Percentiles rank a stretch among this genome's conserved stretches.
phyloP scores from a whole-genome alignment of 2,888 invertebrate species.

The Dendrolimus pini region DNA sequence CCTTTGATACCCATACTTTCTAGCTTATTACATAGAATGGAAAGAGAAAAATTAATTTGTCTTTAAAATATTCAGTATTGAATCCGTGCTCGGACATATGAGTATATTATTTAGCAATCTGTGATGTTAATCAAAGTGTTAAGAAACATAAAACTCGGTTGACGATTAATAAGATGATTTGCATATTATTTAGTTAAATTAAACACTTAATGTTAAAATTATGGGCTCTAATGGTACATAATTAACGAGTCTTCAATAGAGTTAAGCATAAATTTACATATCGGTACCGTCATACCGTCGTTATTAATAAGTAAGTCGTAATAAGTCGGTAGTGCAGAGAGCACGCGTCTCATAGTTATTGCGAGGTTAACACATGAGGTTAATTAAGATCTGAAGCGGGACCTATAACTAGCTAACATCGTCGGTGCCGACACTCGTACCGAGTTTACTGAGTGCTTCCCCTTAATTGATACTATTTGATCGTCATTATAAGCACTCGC shows the following conservation, averaged over 20 bases:
- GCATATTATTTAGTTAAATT: constrained; percentile 21
- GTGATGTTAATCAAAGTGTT: too few relatives aligned
- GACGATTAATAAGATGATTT: not conserved
- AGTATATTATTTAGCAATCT: too few relatives aligned
- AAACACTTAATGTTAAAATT: constrained; percentile 31
- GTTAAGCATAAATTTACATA: constrained; percentile 62
- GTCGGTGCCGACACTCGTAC: constrained; percentile 42
- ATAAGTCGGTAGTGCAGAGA: constrained; percentile 40
- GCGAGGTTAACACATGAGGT: constrained; percentile 70
- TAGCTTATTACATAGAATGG: too few relatives aligned
- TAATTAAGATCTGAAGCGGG: constrained; percentile 68
- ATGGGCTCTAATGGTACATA: constrained; percentile 31
- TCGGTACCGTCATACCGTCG: constrained; percentile 40
- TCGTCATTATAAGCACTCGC: constrained; percentile 52
- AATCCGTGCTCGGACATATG: too few relatives aligned
- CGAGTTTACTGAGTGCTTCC: constrained; percentile 51
- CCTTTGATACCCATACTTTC: too few relatives aligned
- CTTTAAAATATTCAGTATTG: too few relatives aligned
- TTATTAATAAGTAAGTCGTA: constrained; percentile 54
- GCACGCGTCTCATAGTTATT: constrained; percentile 53
- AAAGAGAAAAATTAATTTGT: too few relatives aligned
- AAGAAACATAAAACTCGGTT: too few relatives aligned
- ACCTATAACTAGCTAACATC: constrained; percentile 59
- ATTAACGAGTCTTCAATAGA: constrained; percentile 52
- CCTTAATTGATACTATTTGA: constrained; percentile 70